Evolutionary conservation across 2,888 invertebrate species (phyloP), one percentile per base, ranked within the genome.

Genomic region (Orthosia gothica): DNA sequence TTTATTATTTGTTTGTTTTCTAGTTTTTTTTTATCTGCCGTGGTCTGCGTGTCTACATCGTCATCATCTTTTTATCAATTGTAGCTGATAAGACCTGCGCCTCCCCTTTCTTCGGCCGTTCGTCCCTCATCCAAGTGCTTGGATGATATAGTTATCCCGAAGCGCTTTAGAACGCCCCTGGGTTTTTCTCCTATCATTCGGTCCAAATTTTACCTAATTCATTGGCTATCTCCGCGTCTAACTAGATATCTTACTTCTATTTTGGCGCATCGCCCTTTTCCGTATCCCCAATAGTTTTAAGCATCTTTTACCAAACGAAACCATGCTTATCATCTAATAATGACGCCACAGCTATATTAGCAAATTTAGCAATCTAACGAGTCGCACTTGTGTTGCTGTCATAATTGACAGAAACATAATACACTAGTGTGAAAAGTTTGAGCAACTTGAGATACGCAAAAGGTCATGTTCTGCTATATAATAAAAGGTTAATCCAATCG

Each of bases 401-500:
- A 69, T 50, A 63, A 63, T 54, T 71, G 84, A 58, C 68, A 72
- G 57, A 50, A 15, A 55, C 70, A 32, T 23, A 45, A 26, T n/a
- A 61, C 58, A 32, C 61, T 11, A 67, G 65, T 80, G 69, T 63
- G 47, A 54, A 65, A 61, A 18, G 47, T 73, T 77, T 68, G 55
- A 52, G 77, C 23, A 84, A 83, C 62, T 57, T 16, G 26, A 45
- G 20, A 55, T 63, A 54, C n/a, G 26, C 16, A 82, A 82, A 81
- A 81, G 77, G 84, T 81, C 73, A 73, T 45, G 52, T 52, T 62
- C 32, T 75, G 67, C 74, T 63, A 66, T 59, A 76, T 52, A 55
- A 68, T 67, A 65, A 68, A 82, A 82, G 84, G 81, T 84, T 81
- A 84, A 66, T 59, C 65, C 55, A 76, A 80, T 82, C 70, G 68